These are phyloP conservation scores for Oryzaephilus surinamensis DNA, from an alignment of 1,140 invertebrate genomes.

Conservation along the genomic window DNA sequence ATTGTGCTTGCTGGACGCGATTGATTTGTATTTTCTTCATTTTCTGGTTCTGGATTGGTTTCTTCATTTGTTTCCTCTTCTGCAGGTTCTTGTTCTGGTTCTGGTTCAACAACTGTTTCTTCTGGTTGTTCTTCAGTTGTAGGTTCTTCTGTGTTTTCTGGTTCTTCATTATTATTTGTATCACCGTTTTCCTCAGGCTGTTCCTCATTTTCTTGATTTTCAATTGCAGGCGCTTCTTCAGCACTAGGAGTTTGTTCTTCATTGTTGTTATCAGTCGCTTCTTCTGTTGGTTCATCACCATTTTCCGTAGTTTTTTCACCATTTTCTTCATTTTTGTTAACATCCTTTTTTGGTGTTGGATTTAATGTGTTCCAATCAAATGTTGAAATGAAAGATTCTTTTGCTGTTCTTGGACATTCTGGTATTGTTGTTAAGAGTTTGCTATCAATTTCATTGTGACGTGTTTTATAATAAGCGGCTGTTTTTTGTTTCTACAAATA, in stretches of 20 bases:
- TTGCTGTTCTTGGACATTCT: slow-evolving; percentile 65
- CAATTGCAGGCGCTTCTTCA: too few relatives aligned
- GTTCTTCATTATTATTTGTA: slow-evolving; percentile 9
- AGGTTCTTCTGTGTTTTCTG: background rate
- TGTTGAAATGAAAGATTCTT: slow-evolving; percentile 48
- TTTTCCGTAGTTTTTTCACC: slow-evolving; percentile 21
- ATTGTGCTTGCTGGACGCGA: slow-evolving; percentile 3
- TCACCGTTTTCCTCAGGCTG: slow-evolving; percentile 14
- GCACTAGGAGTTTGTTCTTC: slow-evolving; percentile 1
- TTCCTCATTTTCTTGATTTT: slow-evolving; percentile 32
- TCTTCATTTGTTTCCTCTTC: slow-evolving; percentile 24
- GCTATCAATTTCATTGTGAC: slow-evolving; percentile 61
- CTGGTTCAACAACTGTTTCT: background rate
- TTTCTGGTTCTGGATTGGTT: slow-evolving; percentile 12
- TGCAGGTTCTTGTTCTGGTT: slow-evolving; percentile 11
- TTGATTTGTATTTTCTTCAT: slow-evolving; percentile 16
- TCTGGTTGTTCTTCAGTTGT: background rate
- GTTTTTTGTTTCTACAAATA: slow-evolving; percentile 67
- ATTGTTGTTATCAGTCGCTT: slow-evolving; percentile 13
- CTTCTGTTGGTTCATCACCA: slow-evolving; percentile 28
- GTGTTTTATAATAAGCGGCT: slow-evolving; percentile 64
- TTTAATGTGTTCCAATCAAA: slow-evolving; percentile 65
- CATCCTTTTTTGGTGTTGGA: slow-evolving; percentile 3
- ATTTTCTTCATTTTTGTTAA: slow-evolving; percentile 18
- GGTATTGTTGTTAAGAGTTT: slow-evolving; percentile 57